Percentiles rank a stretch among this genome's conserved stretches.
phyloP scores from a whole-genome alignment of 2,797 vertebrate species.

The Characodon lateralis region DNA sequence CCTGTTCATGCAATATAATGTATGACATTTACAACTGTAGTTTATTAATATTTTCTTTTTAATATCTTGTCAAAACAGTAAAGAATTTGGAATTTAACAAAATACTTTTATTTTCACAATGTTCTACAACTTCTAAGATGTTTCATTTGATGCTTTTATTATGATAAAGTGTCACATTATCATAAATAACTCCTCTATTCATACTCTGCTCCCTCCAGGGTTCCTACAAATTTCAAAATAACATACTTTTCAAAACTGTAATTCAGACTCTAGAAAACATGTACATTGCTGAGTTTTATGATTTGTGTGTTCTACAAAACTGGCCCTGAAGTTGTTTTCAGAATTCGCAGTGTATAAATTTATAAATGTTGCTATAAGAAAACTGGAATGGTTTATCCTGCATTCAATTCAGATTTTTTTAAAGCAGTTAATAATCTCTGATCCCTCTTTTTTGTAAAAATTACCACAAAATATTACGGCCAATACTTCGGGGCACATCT shows the following conservation, averaged over 20 bases:
- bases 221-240: background rate
- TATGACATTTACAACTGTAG: slow-evolving; percentile 4
- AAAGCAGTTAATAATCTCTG: background rate
- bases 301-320: background rate
- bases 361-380: background rate
- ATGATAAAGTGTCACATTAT: slow-evolving; percentile 6
- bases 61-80: slow-evolving; percentile 2
- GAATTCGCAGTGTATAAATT: background rate
- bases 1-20: slow-evolving; percentile 46
- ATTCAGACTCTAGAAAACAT: background rate
- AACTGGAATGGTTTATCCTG: background rate
- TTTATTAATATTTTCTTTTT: slow-evolving; percentile 6
- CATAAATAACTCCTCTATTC: slow-evolving; percentile 3
- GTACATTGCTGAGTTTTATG: background rate
- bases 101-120: background rate
- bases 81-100: background rate
- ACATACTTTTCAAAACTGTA: background rate
- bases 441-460: background rate
- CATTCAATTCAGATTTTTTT: background rate
- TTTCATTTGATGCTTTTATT: slow-evolving; percentile 6
- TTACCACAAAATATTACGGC: background rate
- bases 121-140: background rate
- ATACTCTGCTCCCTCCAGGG: background rate
- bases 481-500: background rate
- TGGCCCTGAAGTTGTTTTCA: background rate